phyloP scores from a whole-genome alignment of 2,797 vertebrate species.

The Otolemur crassicaudatus region DNA sequence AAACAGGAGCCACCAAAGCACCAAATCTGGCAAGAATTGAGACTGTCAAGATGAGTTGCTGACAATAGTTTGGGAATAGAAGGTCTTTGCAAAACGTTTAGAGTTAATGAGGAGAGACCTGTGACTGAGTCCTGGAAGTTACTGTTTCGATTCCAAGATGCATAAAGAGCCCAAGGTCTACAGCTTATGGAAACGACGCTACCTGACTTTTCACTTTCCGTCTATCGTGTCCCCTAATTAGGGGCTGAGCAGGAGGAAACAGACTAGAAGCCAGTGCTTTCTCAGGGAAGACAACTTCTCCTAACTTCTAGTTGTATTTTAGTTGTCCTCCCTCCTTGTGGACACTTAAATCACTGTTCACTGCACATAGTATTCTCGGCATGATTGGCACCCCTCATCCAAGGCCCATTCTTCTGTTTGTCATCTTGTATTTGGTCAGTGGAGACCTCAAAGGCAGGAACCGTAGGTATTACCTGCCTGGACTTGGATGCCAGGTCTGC shows the following conservation, averaged over 20 bases:
- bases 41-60: not conserved
- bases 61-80: not conserved
- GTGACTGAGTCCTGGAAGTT: not conserved
- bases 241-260: not conserved
- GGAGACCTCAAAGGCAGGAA: not conserved
- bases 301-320: not conserved
- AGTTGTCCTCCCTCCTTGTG: not conserved
- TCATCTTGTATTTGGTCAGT: not conserved
- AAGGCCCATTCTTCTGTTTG: not conserved
- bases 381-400: not conserved
- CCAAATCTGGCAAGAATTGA: not conserved
- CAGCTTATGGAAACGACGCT: not conserved
- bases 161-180: not conserved
- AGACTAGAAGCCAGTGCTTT: not conserved
- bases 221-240: accelerated
- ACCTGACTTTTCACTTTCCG: not conserved
- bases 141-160: not conserved
- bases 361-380: not conserved
- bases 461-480: not conserved
- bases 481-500: not conserved
- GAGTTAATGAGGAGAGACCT: no score
- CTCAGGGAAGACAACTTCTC: not conserved
- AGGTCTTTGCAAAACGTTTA: not conserved
- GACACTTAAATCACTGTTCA: not conserved
- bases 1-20: not conserved